Conservation (phyloP, 2,888 invertebrate genomes). For the Cephus nigrinus region DNA sequence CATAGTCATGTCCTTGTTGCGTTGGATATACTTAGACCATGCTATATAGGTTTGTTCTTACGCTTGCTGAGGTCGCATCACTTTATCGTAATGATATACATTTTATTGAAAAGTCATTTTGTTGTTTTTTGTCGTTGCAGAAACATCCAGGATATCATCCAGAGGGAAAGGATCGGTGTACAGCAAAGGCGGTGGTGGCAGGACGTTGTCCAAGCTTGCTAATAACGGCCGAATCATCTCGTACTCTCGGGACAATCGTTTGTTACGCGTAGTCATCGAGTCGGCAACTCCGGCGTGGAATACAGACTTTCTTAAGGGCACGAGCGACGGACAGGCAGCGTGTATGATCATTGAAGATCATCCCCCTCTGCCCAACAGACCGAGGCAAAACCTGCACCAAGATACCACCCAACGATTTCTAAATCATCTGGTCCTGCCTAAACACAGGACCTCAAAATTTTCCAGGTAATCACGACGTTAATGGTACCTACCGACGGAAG, state of each 20-base stretch:
- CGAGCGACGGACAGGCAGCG: slow-evolving; percentile 64
- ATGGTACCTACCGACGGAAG: not conserved
- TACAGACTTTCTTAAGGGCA: slow-evolving; percentile 56
- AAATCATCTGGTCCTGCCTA: slow-evolving; percentile 62
- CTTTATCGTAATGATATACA: not conserved
- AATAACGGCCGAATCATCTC: slow-evolving; percentile 59
- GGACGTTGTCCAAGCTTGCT: slow-evolving; percentile 56
- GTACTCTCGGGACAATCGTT: slow-evolving; percentile 50
- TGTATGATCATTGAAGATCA: slow-evolving; percentile 66
- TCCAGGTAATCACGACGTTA: slow-evolving; percentile 69
- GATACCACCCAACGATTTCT: slow-evolving; percentile 63
- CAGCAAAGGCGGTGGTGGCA: slow-evolving; percentile 64
- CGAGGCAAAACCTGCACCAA: slow-evolving; percentile 63
- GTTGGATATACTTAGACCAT: not conserved
- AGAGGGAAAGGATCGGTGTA: slow-evolving; percentile 76
- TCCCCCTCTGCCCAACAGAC: slow-evolving; percentile 63
- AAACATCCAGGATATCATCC: slow-evolving; percentile 88
- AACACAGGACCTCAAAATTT: slow-evolving; percentile 90
- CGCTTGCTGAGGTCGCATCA: not conserved
- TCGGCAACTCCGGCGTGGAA: slow-evolving; percentile 54
- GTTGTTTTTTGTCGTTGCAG: slow-evolving; percentile 70
- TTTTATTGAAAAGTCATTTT: not conserved
- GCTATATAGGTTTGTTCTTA: not conserved
- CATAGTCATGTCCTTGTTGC: not conserved
- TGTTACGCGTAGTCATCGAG: slow-evolving; percentile 48